phyloP scores from a whole-genome alignment of 2,797 vertebrate species.

The Delichon dasypus region DNA sequence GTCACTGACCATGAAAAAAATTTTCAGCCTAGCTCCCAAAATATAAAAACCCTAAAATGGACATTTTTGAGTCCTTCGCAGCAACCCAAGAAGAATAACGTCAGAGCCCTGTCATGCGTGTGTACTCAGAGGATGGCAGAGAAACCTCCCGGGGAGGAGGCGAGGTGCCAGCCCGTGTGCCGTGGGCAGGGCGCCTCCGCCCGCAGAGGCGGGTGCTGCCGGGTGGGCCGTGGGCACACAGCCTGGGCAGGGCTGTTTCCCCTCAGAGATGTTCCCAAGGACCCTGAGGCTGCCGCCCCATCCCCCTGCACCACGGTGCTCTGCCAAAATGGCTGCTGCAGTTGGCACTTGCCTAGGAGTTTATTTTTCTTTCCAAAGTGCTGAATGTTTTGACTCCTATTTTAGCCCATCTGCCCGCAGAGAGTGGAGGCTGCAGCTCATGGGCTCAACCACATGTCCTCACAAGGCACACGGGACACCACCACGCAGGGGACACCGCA shows the following conservation, averaged over 20 bases:
- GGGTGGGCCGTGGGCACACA: rapidly evolving
- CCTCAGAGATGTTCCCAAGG: neutral
- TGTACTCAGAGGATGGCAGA: neutral
- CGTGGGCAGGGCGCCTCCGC: neutral
- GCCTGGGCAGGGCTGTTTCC: neutral
- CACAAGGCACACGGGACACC: rapidly evolving
- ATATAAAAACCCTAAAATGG: slow-evolving; percentile 64
- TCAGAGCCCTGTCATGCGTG: neutral
- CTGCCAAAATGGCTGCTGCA: neutral
- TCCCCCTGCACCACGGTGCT: rapidly evolving
- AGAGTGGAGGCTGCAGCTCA: neutral
- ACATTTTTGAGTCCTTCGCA: slow-evolving; percentile 26
- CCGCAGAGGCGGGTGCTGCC: rapidly evolving
- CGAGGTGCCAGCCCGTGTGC: neutral
- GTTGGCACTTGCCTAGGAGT: neutral
- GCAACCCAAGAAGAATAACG: neutral
- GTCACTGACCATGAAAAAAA: slow-evolving; percentile 38
- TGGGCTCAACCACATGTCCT: rapidly evolving
- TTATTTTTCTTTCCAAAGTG: neutral
- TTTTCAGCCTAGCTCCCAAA: slow-evolving; percentile 24
- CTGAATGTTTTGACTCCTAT: neutral
- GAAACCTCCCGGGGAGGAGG: neutral
- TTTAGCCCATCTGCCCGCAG: neutral
- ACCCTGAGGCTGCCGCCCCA: neutral
- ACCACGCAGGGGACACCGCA: neutral